A percentile compares a stretch with the other conserved stretches of the same genome.
Evolutionary conservation across 2,888 invertebrate genomes (phyloP).

Genomic region (Eurois occulta): DNA sequence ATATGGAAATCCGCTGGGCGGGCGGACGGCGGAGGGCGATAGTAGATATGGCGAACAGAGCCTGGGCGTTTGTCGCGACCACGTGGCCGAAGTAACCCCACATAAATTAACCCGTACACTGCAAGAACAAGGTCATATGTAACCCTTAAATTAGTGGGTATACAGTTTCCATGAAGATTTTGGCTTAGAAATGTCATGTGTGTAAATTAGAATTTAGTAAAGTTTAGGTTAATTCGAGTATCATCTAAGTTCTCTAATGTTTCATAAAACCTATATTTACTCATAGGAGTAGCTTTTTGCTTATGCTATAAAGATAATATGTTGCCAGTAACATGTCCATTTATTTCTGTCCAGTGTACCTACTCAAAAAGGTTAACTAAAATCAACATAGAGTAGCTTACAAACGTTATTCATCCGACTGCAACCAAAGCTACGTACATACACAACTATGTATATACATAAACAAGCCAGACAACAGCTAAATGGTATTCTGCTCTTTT

Average conservation of each 20-base stretch:
- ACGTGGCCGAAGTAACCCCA: slow-evolving; percentile 68
- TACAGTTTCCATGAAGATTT: slow-evolving; percentile 42
- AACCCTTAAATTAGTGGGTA: slow-evolving; percentile 56
- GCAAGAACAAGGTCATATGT: slow-evolving; percentile 62
- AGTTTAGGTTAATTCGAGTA: neutral
- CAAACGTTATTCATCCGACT: neutral
- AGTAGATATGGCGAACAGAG: slow-evolving; percentile 83
- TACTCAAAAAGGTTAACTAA: no score
- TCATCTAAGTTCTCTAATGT: neutral
- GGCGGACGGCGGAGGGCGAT: slow-evolving; percentile 59
- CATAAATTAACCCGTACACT: slow-evolving; percentile 66
- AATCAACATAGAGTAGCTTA: neutral
- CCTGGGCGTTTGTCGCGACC: slow-evolving; percentile 79
- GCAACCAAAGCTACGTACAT: neutral
- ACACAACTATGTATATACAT: neutral
- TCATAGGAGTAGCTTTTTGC: neutral
- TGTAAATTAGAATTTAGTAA: slow-evolving; percentile 1
- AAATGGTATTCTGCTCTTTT: slow-evolving; percentile 45
- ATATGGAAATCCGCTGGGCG: slow-evolving; percentile 81
- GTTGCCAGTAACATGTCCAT: neutral
- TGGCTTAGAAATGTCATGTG: slow-evolving; percentile 10
- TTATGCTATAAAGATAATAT: neutral
- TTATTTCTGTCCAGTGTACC: neutral
- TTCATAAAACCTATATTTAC: neutral
- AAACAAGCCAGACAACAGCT: slow-evolving; percentile 24